Conservation (phyloP, 2,113 vertebrate genomes). For the Eulacestoma nigropectus region DNA sequence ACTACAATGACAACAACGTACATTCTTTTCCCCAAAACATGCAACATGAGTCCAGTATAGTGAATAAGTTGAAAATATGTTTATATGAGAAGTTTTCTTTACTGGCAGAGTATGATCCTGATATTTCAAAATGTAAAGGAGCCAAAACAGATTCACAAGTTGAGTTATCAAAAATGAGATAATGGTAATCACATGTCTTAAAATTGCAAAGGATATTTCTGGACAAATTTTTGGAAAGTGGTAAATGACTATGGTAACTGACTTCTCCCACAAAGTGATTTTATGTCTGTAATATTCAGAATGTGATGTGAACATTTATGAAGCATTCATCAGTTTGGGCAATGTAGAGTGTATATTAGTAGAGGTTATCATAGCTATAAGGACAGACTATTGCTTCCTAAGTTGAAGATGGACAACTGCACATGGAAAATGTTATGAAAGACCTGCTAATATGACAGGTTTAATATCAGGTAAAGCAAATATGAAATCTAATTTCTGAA, state of each 20-base stretch:
- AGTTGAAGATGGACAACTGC: background rate
- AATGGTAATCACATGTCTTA: background rate
- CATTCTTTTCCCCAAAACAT: background rate
- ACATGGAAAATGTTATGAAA: background rate
- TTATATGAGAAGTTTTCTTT: background rate
- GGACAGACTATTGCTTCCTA: background rate
- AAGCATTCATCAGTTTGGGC: background rate
- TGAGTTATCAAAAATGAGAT: background rate
- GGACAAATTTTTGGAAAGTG: background rate
- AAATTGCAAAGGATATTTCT: constrained; percentile 10
- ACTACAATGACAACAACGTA: background rate
- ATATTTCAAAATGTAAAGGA: constrained; percentile 9
- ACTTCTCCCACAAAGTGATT: background rate
- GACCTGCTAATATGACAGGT: background rate
- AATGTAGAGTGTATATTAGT: background rate
- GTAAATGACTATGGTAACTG: background rate
- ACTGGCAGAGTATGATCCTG: background rate
- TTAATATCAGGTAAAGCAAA: background rate
- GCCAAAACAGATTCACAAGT: background rate
- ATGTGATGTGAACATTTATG: background rate
- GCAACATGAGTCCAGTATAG: background rate
- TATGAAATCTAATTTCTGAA: background rate
- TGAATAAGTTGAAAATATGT: background rate
- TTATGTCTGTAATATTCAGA: background rate
- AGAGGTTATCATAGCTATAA: background rate